A percentile compares a stretch with the other conserved stretches of the same genome.
Evolutionary conservation across 2,797 vertebrate genomes (phyloP).

Genomic region (Buphagus erythrorhynchus): DNA sequence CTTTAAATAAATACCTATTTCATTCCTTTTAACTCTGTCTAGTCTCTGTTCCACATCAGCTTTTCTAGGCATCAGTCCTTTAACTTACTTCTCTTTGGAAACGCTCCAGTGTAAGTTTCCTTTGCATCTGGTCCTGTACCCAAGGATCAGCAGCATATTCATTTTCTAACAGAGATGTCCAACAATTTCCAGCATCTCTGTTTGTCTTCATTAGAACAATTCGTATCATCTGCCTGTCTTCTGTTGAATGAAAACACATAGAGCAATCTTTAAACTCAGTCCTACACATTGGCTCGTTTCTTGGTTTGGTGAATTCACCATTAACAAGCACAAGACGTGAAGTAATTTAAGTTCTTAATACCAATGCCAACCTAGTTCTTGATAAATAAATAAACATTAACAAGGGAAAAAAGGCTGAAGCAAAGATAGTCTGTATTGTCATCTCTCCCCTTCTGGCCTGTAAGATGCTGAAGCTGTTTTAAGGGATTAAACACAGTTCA

Average conservation of each 20-base stretch:
- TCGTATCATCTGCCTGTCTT: conserved; percentile 92
- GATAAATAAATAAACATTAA: not conserved
- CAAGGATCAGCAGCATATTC: conserved; percentile 92
- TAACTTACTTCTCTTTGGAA: conserved; percentile 93
- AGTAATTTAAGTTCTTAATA: not conserved
- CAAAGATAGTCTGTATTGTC: not conserved
- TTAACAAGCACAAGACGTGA: not conserved
- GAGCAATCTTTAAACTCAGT: not conserved
- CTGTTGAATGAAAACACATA: conserved; percentile 65
- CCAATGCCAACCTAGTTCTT: not conserved
- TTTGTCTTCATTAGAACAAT: conserved; percentile 95
- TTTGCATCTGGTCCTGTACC: conserved; percentile 98
- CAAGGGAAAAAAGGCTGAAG: not conserved
- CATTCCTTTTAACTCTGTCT: too few relatives aligned
- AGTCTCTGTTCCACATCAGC: too few relatives aligned
- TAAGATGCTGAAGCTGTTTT: not conserved
- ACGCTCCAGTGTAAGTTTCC: conserved; percentile 93
- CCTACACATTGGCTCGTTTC: accelerated
- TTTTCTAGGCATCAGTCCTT: not conserved
- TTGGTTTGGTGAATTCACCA: not conserved
- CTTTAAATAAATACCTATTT: too few relatives aligned
- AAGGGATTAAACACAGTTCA: not conserved
- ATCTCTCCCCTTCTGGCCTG: not conserved
- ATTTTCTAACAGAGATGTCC: conserved; percentile 93
- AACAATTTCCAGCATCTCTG: conserved; percentile 94